Percentiles rank a stretch among this genome's conserved stretches.
Evolutionary conservation across 2,888 invertebrate species (phyloP).

Genomic region (Diploptera punctata): DNA sequence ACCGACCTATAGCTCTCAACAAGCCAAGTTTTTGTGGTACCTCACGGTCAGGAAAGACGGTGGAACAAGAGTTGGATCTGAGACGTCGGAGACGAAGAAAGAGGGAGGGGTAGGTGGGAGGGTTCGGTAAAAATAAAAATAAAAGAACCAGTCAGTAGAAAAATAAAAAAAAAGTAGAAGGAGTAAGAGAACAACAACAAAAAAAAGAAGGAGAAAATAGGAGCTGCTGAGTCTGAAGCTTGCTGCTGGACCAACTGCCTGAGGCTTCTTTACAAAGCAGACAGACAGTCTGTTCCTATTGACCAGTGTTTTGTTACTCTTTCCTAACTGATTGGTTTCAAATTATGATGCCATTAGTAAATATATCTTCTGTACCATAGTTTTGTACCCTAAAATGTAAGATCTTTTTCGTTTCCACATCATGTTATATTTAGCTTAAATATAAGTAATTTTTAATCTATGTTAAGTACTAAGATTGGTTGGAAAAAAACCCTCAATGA

Average conservation of each 20-base stretch:
- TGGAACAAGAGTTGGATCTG: constrained; percentile 7
- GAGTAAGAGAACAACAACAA: neutral
- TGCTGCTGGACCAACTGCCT: constrained; percentile 13
- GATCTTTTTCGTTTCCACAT: too few relatives aligned
- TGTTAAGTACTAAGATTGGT: too few relatives aligned
- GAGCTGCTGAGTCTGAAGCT: neutral
- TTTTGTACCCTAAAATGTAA: too few relatives aligned
- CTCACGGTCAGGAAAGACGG: constrained; percentile 1
- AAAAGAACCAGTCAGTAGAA: neutral
- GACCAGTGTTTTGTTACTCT: neutral
- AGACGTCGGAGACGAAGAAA: neutral
- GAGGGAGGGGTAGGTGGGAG: neutral
- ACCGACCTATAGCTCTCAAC: neutral
- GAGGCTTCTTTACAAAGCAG: neutral
- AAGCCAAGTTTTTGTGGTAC: constrained; percentile 21
- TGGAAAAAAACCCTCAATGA: too few relatives aligned
- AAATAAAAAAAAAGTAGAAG: neutral
- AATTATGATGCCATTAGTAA: too few relatives aligned
- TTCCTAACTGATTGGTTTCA: too few relatives aligned
- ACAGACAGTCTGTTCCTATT: constrained; percentile 18
- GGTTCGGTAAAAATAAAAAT: neutral
- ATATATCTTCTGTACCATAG: neutral
- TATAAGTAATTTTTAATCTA: too few relatives aligned
- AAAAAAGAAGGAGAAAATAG: neutral
- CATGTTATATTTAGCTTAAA: too few relatives aligned